Conservation (phyloP, 2,888 invertebrate genomes). For the Horisme vitalbata region DNA sequence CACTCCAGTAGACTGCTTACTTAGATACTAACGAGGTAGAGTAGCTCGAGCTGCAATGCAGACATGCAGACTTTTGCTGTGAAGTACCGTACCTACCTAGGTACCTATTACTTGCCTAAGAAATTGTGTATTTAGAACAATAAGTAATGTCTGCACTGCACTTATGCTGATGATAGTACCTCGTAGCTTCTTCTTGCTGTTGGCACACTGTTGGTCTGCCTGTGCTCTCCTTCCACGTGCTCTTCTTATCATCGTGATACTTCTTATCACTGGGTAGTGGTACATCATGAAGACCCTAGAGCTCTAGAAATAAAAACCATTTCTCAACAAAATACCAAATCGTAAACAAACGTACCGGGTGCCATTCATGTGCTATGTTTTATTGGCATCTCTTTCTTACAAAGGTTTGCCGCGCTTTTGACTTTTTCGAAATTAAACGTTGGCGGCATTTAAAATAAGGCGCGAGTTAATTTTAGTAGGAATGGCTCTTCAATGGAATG, state of each 20-base stretch:
- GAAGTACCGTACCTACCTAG: too few relatives aligned
- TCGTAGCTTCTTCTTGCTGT: too few relatives aligned
- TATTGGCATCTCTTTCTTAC: slow-evolving; percentile 80
- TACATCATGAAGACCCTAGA: slow-evolving; percentile 57
- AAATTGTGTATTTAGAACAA: too few relatives aligned
- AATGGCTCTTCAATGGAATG: slow-evolving; percentile 69
- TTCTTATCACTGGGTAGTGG: slow-evolving; percentile 18
- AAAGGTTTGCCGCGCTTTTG: slow-evolving; percentile 78
- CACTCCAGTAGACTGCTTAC: too few relatives aligned
- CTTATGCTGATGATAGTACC: too few relatives aligned
- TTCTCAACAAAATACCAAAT: slow-evolving; percentile 72
- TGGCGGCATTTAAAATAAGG: slow-evolving; percentile 79
- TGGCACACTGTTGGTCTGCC: too few relatives aligned
- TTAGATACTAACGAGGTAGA: too few relatives aligned
- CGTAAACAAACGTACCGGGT: slow-evolving; percentile 75
- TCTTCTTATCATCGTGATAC: slow-evolving; percentile 19
- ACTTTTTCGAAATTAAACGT: slow-evolving; percentile 72
- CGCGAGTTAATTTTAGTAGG: slow-evolving; percentile 76
- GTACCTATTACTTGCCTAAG: too few relatives aligned
- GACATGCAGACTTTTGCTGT: too few relatives aligned
- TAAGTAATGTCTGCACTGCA: too few relatives aligned
- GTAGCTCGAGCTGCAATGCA: too few relatives aligned
- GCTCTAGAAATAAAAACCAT: slow-evolving; percentile 72
- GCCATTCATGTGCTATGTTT: slow-evolving; percentile 75
- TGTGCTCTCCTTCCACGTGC: not conserved